Evolutionary conservation across 2,797 vertebrate genomes (phyloP).

Genomic region (Scolopax rusticola): DNA sequence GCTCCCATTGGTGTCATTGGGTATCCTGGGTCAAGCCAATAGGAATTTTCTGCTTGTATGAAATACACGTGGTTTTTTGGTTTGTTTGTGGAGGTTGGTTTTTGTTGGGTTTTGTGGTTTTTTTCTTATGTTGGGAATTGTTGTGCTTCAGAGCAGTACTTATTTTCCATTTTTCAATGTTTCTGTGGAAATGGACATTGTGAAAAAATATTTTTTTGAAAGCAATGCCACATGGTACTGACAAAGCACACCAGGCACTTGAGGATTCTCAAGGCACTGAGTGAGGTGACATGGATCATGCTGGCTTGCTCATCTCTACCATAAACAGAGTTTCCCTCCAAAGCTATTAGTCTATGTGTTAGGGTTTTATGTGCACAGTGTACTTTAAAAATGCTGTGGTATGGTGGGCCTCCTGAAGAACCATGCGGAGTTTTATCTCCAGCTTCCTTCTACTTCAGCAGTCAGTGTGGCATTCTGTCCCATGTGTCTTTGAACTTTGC

Average conservation of each 20-base stretch:
- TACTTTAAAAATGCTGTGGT: not conserved
- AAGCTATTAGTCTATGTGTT: not conserved
- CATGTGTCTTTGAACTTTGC: not conserved
- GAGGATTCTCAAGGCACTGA: not conserved
- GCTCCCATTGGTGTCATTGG: not conserved
- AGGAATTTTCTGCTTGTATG: not conserved
- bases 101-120: too few species aligned
- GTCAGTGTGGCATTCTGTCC: not conserved
- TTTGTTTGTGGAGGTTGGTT: too few species aligned
- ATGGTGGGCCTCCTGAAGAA: not conserved
- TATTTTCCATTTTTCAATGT: not conserved
- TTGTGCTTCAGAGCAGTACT: not conserved
- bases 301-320: not conserved
- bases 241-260: not conserved
- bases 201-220: not conserved
- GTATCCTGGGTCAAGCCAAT: not conserved
- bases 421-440: not conserved
- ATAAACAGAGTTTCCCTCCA: not conserved
- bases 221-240: not conserved
- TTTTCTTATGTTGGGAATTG: not conserved
- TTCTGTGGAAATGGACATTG: not conserved
- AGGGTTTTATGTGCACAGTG: not conserved
- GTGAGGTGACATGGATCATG: not conserved
- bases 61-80: not conserved
- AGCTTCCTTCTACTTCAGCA: not conserved